phyloP scores from a whole-genome alignment of 2,797 vertebrate genomes.

The Neomorphus geoffroyi region DNA sequence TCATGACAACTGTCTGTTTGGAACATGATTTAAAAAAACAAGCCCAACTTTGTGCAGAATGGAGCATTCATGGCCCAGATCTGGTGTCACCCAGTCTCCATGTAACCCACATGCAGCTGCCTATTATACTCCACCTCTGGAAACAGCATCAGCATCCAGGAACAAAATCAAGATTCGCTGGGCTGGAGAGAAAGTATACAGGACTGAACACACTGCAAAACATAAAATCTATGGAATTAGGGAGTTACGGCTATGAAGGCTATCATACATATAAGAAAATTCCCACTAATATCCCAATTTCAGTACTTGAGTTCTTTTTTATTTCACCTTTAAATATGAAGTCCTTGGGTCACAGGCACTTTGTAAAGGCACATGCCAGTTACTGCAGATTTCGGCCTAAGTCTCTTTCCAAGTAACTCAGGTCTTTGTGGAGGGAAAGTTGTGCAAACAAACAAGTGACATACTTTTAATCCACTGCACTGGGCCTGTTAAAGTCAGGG shows the following conservation, averaged over 20 bases:
- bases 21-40: neutral
- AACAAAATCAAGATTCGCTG: neutral
- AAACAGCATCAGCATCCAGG: neutral
- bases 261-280: neutral
- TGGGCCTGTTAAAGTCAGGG: neutral
- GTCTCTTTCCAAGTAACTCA: neutral
- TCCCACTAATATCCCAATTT: neutral
- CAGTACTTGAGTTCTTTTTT: neutral
- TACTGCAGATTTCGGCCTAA: neutral
- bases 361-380: neutral
- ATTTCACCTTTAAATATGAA: neutral
- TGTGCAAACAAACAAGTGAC: neutral
- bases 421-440: neutral
- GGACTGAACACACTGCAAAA: neutral
- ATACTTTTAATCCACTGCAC: neutral
- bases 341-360: neutral
- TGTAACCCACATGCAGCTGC: neutral
- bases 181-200: neutral
- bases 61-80: neutral
- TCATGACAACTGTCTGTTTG: neutral
- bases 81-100: neutral
- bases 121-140: neutral
- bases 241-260: neutral
- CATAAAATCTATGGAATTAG: neutral
- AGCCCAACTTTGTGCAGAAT: neutral